Base-by-base conservation (phyloP, 2,888 invertebrate genomes). In the Netelia fuscicornis region DNA sequence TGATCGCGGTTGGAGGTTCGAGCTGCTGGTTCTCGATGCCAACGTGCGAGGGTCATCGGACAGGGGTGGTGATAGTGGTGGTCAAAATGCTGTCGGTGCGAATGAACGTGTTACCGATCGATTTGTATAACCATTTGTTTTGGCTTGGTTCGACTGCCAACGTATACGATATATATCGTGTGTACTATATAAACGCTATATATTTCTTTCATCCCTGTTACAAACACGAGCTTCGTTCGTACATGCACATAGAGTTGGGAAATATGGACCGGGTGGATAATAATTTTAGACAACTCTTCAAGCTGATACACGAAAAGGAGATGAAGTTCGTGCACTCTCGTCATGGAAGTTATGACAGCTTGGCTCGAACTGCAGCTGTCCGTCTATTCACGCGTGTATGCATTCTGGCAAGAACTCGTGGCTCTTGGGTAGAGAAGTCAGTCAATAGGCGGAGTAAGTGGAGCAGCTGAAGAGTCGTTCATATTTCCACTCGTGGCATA, bases 61-160 rank as follows among this genome's bases (percentile, higher is more conserved):
- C 56, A 60, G 64, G 76, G 86, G 71, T 54, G 81, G 74, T 79
- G 77, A 81, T 75, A 71, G 65, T 76, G 25, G 80, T 52, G 84
- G 84, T 84, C 79, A 80, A 20, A 20, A 58, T 13, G 10, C 83
- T 83, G 75, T 80, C 75, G 76, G 68, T 67, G 52, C 83, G 75
- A 56, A 56, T 70, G 58, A 65, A 56, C 58, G 75, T 75, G 75
- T 72, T 76, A 76, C 76, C 79, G 54, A 87, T 86, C 85, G 85
- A 87, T 87, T 84, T 86, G 72, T 82, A 82, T 82, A 81, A 81
- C 79, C 74, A 85, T 83, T 85, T 83, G 79, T 79, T 84, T 86
- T 83, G 71, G 77, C 60, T 74, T 54, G 58, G 44, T 30, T 78
- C 58, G 60, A 56, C 25, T 64, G 23, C 70, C 70, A 77, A 67